Conservation (phyloP, 2,888 invertebrate genomes). For the Drosophila kambysellisi region DNA sequence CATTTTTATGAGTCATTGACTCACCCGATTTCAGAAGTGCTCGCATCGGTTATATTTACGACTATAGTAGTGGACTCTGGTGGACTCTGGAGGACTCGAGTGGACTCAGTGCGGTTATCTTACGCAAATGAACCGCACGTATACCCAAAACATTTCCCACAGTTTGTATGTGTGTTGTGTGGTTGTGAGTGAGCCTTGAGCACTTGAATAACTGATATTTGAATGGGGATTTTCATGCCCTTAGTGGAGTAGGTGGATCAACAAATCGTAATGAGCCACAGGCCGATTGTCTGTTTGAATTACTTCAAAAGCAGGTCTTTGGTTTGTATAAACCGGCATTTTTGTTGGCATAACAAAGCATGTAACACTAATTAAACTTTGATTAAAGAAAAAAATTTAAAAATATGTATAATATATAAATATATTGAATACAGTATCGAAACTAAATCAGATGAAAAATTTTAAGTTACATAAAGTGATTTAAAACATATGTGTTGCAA, state of each 20-base stretch:
- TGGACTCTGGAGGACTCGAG: slow-evolving; percentile 17
- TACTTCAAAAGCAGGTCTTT: slow-evolving; percentile 6
- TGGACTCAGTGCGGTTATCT: slow-evolving; percentile 29
- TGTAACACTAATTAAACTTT: neutral
- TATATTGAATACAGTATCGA: neutral
- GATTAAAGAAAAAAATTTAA: neutral
- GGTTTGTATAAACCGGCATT: neutral
- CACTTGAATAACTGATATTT: slow-evolving; percentile 44
- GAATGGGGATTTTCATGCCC: slow-evolving; percentile 41
- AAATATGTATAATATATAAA: neutral
- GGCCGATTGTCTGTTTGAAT: neutral
- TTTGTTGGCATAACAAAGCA: neutral
- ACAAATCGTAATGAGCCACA: slow-evolving; percentile 53
- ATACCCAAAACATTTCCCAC: neutral
- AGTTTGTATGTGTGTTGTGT: slow-evolving; percentile 4
- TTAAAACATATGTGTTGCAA: neutral
- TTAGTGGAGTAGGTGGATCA: slow-evolving; percentile 42
- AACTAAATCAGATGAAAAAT: neutral
- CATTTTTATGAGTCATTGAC: slow-evolving; percentile 79
- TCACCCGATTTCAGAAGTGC: slow-evolving; percentile 79
- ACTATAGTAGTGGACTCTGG: slow-evolving; percentile 40
- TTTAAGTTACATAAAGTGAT: neutral
- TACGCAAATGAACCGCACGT: slow-evolving; percentile 56
- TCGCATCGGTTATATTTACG: slow-evolving; percentile 40
- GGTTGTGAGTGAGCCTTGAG: slow-evolving; percentile 20